A percentile compares a stretch with the other conserved stretches of the same genome.
These are phyloP conservation scores for Drepanosiphum platanoidis DNA, from an alignment of 2,888 invertebrate species.

Conservation along the genomic window DNA sequence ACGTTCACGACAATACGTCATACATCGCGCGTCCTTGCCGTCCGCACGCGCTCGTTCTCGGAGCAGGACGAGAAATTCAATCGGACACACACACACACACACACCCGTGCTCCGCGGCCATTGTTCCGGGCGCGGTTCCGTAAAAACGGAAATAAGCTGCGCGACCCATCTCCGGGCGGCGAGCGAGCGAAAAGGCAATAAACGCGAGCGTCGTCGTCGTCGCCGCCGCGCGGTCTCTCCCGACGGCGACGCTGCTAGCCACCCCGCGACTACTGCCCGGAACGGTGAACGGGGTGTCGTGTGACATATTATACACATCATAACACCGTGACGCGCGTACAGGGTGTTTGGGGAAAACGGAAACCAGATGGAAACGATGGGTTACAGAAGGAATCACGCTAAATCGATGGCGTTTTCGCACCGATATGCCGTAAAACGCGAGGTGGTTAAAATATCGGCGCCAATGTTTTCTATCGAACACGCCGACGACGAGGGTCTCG, in stretches of 20 bases:
- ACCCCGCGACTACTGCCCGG: neutral
- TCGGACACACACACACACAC: neutral
- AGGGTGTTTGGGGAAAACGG: no score
- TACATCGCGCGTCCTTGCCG: no score
- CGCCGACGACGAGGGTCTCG: no score
- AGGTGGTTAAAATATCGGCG: no score
- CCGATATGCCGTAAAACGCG: no score
- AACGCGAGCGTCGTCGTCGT: neutral
- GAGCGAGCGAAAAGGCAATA: slow-evolving; percentile 39
- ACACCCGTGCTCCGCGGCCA: neutral
- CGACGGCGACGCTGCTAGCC: neutral
- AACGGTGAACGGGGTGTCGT: neutral
- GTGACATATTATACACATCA: neutral
- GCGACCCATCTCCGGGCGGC: slow-evolving; percentile 38
- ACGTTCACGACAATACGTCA: neutral
- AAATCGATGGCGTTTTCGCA: no score
- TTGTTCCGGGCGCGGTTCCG: slow-evolving; percentile 32
- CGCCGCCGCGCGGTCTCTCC: neutral
- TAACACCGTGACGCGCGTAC: neutral
- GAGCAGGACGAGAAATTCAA: neutral
- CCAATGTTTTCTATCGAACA: no score
- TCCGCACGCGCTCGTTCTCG: neutral
- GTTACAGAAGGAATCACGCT: no score
- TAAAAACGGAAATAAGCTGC: slow-evolving; percentile 53
- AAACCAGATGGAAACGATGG: no score